These are phyloP conservation scores for Teinopalpus imperialis DNA, from an alignment of 2,888 invertebrate species.

Conservation along the genomic window DNA sequence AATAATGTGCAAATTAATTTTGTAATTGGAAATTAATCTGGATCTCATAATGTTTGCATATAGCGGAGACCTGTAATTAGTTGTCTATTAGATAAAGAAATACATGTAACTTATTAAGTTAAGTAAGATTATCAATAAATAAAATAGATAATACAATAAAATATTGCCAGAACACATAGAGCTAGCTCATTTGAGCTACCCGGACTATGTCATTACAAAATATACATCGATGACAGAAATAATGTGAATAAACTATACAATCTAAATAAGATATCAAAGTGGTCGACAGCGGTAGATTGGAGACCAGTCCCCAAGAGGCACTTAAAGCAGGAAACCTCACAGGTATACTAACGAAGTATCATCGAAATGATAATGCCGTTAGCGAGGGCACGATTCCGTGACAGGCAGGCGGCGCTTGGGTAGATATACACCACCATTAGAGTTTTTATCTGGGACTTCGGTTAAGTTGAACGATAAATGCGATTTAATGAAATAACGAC, in stretches of 20 bases:
- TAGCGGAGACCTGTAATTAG: too few species aligned
- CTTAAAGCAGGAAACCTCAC: conserved; percentile 4
- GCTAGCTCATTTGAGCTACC: too few species aligned
- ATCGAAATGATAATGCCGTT: conserved; percentile 19
- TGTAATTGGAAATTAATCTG: too few species aligned
- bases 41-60: too few species aligned
- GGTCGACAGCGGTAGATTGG: conserved; percentile 6
- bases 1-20: too few species aligned
- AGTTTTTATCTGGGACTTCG: conserved; percentile 21
- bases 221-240: neutral
- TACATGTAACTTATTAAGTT: too few species aligned
- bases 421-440: conserved; percentile 13
- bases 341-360: conserved; percentile 17
- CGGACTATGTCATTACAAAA: too few species aligned
- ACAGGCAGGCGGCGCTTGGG: conserved; percentile 3
- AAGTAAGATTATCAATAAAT: too few species aligned
- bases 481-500: conserved; percentile 8
- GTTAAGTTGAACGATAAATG: neutral
- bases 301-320: conserved; percentile 10
- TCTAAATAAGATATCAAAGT: conserved; percentile 13
- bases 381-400: conserved; percentile 22
- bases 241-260: neutral
- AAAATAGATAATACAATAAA: too few species aligned
- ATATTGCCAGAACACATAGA: too few species aligned
- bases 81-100: too few species aligned